A percentile compares a stretch with the other conserved stretches of the same genome.
These are phyloP conservation scores for Neogale vison DNA, from an alignment of 2,113 vertebrate species.

Conservation along the genomic window DNA sequence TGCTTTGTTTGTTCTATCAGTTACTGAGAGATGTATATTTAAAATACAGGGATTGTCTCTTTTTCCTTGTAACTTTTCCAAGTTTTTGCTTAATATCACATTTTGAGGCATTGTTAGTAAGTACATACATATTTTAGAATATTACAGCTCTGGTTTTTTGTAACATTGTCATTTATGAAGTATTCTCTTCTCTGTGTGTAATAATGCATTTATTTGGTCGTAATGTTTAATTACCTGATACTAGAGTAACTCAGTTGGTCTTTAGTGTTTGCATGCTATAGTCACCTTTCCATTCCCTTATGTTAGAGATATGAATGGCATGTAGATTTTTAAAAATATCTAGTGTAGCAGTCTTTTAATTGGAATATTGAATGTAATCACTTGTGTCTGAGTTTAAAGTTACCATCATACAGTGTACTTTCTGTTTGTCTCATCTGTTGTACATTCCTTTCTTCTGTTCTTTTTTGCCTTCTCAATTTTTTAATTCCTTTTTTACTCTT, in stretches of 20 bases:
- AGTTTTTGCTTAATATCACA: background rate
- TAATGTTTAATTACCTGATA: background rate
- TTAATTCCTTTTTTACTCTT: background rate
- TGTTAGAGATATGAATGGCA: background rate
- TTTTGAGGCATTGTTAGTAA: background rate
- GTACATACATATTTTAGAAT: background rate
- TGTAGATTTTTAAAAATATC: background rate
- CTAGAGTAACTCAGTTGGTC: background rate
- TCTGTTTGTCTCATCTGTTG: background rate
- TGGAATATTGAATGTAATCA: background rate
- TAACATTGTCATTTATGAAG: background rate
- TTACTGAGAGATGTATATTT: background rate
- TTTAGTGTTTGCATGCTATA: background rate
- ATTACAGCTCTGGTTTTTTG: background rate
- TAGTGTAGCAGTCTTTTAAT: background rate
- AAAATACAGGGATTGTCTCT: background rate
- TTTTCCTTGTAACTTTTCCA: background rate
- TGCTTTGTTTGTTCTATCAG: background rate
- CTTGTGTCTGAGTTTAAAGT: slow-evolving; percentile 1
- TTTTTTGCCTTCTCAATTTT: background rate
- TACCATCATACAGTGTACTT: background rate
- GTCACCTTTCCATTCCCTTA: background rate
- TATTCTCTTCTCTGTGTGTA: background rate
- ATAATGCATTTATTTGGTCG: background rate
- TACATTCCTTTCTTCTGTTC: background rate